phyloP scores from a whole-genome alignment of 1,140 invertebrate genomes.

The Diuraphis noxia region DNA sequence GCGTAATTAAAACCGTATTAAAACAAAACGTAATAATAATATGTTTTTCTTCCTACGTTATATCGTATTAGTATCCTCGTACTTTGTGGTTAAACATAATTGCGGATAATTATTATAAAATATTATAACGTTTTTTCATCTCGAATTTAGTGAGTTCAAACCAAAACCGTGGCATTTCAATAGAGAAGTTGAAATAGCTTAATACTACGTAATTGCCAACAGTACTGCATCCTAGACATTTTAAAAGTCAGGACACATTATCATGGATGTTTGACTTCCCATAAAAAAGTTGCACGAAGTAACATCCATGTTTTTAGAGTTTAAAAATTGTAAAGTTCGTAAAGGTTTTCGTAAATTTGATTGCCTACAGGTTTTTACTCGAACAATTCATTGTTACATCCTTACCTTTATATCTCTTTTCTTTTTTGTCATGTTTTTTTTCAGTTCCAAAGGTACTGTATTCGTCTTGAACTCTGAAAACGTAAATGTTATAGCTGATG shows the following conservation, averaged over 20 bases:
- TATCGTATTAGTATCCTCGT: background rate
- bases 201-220: background rate
- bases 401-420: constrained; percentile 32
- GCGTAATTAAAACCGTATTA: background rate
- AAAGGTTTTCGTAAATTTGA: constrained; percentile 47
- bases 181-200: background rate
- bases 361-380: constrained; percentile 12
- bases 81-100: background rate
- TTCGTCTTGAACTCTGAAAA: constrained; percentile 31
- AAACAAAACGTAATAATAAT: background rate
- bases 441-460: constrained; percentile 23
- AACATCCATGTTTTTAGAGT: background rate
- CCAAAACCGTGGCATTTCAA: background rate
- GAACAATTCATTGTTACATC: background rate
- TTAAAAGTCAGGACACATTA: constrained; percentile 10
- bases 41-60: background rate
- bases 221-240: background rate
- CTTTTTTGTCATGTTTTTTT: constrained; percentile 29
- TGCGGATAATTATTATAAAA: background rate
- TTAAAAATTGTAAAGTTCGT: background rate
- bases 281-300: background rate
- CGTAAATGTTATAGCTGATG: background rate
- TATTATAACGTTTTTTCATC: too few relatives aligned
- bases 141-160: background rate
- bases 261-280: constrained; percentile 1